Conservation (phyloP, 2,888 invertebrate species). For the Phymatocera aterrima region DNA sequence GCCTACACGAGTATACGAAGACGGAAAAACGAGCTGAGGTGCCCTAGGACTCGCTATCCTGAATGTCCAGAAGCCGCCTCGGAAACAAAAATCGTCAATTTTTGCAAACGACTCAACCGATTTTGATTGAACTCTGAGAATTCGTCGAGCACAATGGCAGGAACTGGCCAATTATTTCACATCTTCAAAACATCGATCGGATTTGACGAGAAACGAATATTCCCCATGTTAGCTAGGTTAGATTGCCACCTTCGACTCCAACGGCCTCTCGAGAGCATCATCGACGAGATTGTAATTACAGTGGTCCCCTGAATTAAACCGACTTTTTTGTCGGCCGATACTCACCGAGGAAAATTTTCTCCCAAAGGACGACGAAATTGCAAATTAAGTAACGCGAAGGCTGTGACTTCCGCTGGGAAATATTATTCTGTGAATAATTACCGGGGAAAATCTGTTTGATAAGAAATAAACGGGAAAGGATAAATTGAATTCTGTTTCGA, state of each 20-base stretch:
- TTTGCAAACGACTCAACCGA: no score
- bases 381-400: background rate
- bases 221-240: no score
- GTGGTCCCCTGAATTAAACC: background rate
- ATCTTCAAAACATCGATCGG: no score
- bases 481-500: slow-evolving; percentile 23
- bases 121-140: no score
- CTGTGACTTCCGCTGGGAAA: background rate
- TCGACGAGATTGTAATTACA: background rate
- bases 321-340: background rate
- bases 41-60: no score
- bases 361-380: background rate
- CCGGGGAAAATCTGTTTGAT: background rate
- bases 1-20: background rate
- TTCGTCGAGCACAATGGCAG: no score
- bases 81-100: no score
- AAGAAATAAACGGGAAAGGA: background rate
- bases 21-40: no score
- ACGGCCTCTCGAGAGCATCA: no score
- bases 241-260: no score
- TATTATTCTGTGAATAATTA: slow-evolving; percentile 6
- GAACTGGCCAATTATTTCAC: no score
- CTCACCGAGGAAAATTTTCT: background rate
- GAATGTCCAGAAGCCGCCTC: no score
- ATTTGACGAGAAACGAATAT: background rate